phyloP scores from a whole-genome alignment of 1,140 invertebrate species.

The Zelostemma sp. region DNA sequence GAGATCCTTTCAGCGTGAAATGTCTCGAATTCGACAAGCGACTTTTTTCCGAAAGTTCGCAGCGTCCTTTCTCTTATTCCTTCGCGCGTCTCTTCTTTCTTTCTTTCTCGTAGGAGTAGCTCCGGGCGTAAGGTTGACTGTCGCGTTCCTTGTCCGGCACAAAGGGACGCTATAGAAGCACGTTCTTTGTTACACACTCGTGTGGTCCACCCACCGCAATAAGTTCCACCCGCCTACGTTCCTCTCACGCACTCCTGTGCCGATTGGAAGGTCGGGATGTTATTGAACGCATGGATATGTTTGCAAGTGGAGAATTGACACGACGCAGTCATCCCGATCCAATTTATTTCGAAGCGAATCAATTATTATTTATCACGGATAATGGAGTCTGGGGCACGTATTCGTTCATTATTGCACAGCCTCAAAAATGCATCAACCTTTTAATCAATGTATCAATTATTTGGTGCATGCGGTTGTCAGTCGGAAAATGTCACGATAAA shows the following conservation, averaged over 20 bases:
- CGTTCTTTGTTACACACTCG: too few relatives aligned
- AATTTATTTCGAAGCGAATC: background rate
- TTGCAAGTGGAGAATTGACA: background rate
- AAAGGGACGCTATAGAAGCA: too few relatives aligned
- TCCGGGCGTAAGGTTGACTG: background rate
- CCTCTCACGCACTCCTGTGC: constrained; percentile 59
- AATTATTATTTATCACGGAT: background rate
- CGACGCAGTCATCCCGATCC: background rate
- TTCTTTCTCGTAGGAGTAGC: background rate
- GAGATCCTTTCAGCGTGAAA: background rate
- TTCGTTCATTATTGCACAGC: too few relatives aligned
- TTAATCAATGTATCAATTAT: too few relatives aligned
- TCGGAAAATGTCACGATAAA: too few relatives aligned
- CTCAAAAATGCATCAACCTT: too few relatives aligned
- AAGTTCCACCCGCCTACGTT: constrained; percentile 63
- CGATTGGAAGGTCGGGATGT: constrained; percentile 59
- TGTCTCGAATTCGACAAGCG: background rate
- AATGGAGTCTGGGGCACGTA: too few relatives aligned
- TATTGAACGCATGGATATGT: constrained; percentile 48
- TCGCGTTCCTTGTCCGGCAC: constrained; percentile 18
- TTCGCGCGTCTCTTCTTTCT: constrained; percentile 1
- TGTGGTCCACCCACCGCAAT: constrained; percentile 61
- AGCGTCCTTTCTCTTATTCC: background rate
- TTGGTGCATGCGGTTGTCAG: too few relatives aligned
- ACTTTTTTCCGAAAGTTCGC: constrained; percentile 4